Evolutionary conservation across 2,888 invertebrate genomes (phyloP).

Genomic region (Leptinotarsa haldemani): DNA sequence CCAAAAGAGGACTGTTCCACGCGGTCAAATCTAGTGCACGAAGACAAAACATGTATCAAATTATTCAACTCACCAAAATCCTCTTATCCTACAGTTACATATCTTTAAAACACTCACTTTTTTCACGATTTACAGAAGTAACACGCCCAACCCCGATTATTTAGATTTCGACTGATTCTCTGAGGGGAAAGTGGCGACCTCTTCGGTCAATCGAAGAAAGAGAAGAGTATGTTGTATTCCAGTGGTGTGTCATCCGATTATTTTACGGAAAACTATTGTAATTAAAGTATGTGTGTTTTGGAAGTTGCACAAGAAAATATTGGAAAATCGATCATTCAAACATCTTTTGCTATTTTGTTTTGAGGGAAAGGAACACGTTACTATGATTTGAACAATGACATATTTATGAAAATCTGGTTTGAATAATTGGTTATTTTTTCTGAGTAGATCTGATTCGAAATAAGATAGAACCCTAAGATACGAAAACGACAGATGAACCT

Average conservation of each 20-base stretch:
- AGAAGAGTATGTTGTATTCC: conserved; percentile 28
- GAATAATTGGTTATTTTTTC: no score
- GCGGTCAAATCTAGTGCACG: conserved; percentile 22
- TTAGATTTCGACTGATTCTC: conserved; percentile 59
- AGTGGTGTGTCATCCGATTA: conserved; percentile 41
- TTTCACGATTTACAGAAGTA: conserved; percentile 56
- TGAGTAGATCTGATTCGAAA: no score
- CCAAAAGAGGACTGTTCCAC: conserved; percentile 35
- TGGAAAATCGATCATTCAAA: no score
- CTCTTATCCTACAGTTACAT: conserved; percentile 58
- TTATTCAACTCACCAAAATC: conserved; percentile 54
- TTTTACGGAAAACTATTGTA: background rate
- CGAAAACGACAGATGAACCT: no score
- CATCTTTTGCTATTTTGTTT: no score
- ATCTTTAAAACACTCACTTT: conserved; percentile 62
- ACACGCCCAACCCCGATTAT: conserved; percentile 63
- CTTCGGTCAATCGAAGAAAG: conserved; percentile 44
- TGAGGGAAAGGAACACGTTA: no score
- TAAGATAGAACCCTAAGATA: no score
- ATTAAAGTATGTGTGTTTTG: no score
- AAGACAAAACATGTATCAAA: conserved; percentile 42
- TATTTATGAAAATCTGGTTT: no score
- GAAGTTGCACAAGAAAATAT: no score
- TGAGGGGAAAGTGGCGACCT: conserved; percentile 41
- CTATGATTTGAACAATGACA: no score